Base-by-base conservation (phyloP, 2,888 invertebrate genomes). In the Eupithecia abbreviata region DNA sequence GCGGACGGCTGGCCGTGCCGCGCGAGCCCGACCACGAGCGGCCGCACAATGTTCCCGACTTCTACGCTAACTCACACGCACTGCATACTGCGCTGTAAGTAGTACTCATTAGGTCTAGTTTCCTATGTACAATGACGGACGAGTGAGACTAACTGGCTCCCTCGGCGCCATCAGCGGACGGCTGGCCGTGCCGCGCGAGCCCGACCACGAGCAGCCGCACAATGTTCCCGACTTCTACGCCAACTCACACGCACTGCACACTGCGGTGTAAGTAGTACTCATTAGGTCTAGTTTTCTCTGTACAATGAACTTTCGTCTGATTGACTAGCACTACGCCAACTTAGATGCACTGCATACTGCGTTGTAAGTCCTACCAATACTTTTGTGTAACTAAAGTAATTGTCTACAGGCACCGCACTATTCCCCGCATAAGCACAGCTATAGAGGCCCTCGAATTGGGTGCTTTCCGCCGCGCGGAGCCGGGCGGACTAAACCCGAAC, bases 181-280 rank as follows among this genome's bases (percentile, higher is more conserved):
- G 73, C 84, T 91, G 83, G 86, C 89, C 67, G 89, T 90, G 66
- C 83, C 89, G 83, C 90, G 92, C 76, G 91, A 92, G 81, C 90
- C 87, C n/a, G 93, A 92, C 42, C 91, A 88, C 86, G 93, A 93
- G 86, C 90, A 93, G 0, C 92, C 93, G 45, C 93, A 92, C 86
- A 91, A 94, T 88, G 92, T 93, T 86, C 93, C 94, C 83, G 93
- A 93, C 80, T 93, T 94, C 89, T 93, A 95, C 84, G 87, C 91
- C 81, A 90, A 87, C 82, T 80, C 85, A 43, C 86, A 84, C 74
- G 78, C 78, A 5, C 82, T 85, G 72, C 90, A 91, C 81, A 87
- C 90, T 12, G 89, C 91, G 15, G 88, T 92, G 92, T 93, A 30
- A 88, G 91, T 89, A 43, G 47, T 45, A 7, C 42, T 43, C 0